phyloP scores from a whole-genome alignment of 2,797 vertebrate genomes.

The Calcarius lapponicus region DNA sequence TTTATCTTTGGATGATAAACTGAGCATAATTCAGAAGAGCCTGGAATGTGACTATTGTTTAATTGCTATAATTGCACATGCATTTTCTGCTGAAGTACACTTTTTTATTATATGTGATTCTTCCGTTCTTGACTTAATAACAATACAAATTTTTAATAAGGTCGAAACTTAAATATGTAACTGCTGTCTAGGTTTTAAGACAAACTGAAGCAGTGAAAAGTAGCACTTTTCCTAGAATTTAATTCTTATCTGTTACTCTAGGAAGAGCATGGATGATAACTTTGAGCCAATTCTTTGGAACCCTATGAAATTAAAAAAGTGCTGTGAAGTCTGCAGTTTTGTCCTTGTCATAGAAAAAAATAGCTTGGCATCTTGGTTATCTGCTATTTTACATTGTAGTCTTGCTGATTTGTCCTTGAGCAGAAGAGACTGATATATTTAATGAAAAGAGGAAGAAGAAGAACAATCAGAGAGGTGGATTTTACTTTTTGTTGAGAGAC shows the following conservation, averaged over 20 bases:
- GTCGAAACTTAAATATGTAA: neutral
- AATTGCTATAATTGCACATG: neutral
- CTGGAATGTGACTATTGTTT: neutral
- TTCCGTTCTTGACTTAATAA: neutral
- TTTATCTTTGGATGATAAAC: neutral
- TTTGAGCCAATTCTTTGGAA: neutral
- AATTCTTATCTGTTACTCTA: neutral
- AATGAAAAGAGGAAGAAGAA: neutral
- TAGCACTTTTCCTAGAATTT: neutral
- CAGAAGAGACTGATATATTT: neutral
- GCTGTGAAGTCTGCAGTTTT: neutral
- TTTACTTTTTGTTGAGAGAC: neutral
- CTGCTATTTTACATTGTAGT: neutral
- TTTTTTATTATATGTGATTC: neutral
- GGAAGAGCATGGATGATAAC: neutral
- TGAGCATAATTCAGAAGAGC: neutral
- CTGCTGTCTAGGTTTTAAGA: neutral
- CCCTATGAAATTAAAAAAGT: neutral
- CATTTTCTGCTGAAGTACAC: neutral
- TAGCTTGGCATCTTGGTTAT: neutral
- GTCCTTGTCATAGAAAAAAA: neutral
- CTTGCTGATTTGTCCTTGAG: neutral
- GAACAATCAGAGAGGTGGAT: neutral
- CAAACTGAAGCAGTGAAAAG: neutral
- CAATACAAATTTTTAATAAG: neutral